These are phyloP conservation scores for Leptodactylus fallax DNA, from an alignment of 2,797 vertebrate genomes.

Conservation along the genomic window DNA sequence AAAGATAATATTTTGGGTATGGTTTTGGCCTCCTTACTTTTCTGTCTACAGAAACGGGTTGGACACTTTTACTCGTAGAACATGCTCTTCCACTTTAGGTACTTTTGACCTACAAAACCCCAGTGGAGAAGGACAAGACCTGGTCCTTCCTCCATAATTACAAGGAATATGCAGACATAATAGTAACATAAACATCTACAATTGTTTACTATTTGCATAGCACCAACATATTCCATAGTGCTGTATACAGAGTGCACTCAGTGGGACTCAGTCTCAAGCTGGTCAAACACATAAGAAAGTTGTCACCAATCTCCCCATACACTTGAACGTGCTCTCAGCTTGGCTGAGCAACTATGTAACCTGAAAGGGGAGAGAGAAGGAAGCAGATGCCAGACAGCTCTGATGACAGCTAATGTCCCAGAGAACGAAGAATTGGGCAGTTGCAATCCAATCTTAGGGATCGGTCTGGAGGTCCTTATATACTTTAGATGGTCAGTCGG, in stretches of 20 bases:
- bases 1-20: neutral
- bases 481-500: too few relatives aligned
- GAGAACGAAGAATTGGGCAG: too few relatives aligned
- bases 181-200: neutral
- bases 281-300: too few relatives aligned
- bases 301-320: too few relatives aligned
- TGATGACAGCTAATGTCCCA: too few relatives aligned
- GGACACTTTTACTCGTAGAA: neutral
- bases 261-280: neutral
- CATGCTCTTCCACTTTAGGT: constrained; percentile 1
- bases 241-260: neutral
- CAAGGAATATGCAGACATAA: neutral
- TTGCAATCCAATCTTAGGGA: too few relatives aligned
- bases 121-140: neutral
- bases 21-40: neutral
- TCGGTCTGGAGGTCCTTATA: too few relatives aligned
- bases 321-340: too few relatives aligned
- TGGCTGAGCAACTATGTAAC: too few relatives aligned
- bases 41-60: neutral
- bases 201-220: neutral
- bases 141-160: neutral
- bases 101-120: constrained; percentile 5
- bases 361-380: too few relatives aligned
- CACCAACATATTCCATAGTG: neutral
- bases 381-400: too few relatives aligned